These are phyloP conservation scores for Coregonus clupeaformis DNA, from an alignment of 2,113 vertebrate species.

Conservation along the genomic window DNA sequence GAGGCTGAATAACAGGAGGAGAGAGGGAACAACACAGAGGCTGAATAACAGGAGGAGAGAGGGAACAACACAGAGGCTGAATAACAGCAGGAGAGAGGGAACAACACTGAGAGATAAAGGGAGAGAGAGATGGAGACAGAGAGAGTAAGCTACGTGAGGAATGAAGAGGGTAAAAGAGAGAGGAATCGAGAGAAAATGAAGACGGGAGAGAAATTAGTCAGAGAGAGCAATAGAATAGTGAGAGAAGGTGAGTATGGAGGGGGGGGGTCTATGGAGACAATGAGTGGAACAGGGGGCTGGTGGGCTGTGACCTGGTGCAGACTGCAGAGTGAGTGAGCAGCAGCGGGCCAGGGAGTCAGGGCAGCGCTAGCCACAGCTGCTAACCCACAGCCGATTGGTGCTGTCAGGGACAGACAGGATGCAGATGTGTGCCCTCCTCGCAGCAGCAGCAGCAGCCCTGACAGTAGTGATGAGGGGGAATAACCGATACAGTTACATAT, in stretches of 20 bases:
- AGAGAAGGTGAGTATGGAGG: conserved; percentile 23
- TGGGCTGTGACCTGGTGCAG: conserved; percentile 50
- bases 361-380: conserved; percentile 41
- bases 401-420: conserved; percentile 44
- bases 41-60: too few species aligned
- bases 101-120: conserved; percentile 3
- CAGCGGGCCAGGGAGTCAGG: conserved; percentile 45
- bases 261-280: conserved; percentile 41
- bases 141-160: not conserved
- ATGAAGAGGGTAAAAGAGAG: conserved; percentile 3
- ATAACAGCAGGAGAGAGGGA: conserved; percentile 23
- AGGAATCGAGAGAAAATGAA: conserved; percentile 27
- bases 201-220: conserved; percentile 6
- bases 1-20: conserved; percentile 15
- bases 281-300: conserved; percentile 40
- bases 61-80: not conserved
- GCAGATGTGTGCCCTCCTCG: not conserved
- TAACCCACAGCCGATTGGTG: conserved; percentile 43
- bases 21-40: too few species aligned
- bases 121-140: conserved; percentile 10
- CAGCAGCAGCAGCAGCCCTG: not conserved
- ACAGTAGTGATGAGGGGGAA: not conserved
- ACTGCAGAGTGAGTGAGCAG: conserved; percentile 36
- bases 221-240: not conserved
- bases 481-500: too few species aligned